Conservation (phyloP, 2,113 vertebrate genomes). For the Eupsittula cactorum region DNA sequence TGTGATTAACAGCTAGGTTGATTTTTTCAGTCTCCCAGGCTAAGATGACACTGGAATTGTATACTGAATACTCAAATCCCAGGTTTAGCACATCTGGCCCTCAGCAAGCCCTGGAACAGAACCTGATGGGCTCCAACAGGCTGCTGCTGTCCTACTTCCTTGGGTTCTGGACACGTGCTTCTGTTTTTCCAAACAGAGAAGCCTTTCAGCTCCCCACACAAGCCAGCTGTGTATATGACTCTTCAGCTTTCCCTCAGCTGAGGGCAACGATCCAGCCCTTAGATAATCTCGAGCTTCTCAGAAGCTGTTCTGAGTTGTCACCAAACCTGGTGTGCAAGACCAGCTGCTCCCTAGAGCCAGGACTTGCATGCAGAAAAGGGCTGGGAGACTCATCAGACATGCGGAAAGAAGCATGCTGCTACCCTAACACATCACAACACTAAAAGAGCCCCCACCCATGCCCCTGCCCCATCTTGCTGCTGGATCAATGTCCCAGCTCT, state of each 20-base stretch:
- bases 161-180: not conserved
- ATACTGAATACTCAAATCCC: not conserved
- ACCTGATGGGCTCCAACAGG: not conserved
- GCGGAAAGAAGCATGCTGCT: not conserved
- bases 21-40: not conserved
- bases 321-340: not conserved
- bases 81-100: not conserved
- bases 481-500: not conserved
- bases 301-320: not conserved
- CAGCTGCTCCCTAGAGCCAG: not conserved
- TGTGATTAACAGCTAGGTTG: not conserved
- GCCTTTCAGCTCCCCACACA: conserved; percentile 1
- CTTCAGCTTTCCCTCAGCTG: not conserved
- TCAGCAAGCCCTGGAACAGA: not conserved
- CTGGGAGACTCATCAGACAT: not conserved
- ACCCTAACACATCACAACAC: not conserved
- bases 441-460: not conserved
- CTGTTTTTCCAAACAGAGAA: not conserved
- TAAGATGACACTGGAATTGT: not conserved
- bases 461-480: not conserved
- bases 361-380: not conserved
- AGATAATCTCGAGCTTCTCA: not conserved
- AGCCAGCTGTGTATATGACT: not conserved
- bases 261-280: not conserved
- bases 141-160: not conserved